Evolutionary conservation across 92 coral and sea anemone species (phyloP).

Genomic region (Porites rus): DNA sequence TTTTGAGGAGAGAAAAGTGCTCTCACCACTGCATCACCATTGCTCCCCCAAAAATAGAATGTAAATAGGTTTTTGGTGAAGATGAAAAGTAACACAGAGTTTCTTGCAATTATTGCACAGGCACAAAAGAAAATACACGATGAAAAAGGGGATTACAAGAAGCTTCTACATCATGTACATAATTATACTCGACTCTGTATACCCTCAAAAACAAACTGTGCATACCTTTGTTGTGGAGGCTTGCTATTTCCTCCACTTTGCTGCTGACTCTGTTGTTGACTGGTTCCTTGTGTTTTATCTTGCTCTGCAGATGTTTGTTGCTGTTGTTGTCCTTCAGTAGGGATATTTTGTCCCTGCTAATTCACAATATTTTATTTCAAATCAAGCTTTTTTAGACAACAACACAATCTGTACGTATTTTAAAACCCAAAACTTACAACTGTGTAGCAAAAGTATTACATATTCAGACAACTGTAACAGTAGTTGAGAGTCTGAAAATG

Average conservation of each 20-base stretch:
- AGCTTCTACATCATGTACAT: neutral
- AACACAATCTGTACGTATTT: neutral
- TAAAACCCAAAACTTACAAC: no score
- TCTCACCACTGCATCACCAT: no score
- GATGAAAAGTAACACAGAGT: no score
- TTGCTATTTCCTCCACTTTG: neutral
- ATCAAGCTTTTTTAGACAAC: neutral
- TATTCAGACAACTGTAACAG: no score
- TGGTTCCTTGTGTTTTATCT: conserved; percentile 13
- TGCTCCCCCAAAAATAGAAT: no score
- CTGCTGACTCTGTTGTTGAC: conserved; percentile 16
- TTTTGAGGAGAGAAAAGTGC: no score
- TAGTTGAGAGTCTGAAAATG: no score
- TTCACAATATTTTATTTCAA: no score
- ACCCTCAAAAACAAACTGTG: neutral
- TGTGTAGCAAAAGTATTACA: no score
- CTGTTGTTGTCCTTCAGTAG: conserved; percentile 45
- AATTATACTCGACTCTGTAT: neutral
- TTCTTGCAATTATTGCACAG: no score
- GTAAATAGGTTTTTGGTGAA: no score
- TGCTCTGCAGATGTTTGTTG: conserved; percentile 39
- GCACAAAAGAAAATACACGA: neutral
- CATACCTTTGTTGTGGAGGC: conserved; percentile 41
- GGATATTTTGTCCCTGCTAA: conserved; percentile 20
- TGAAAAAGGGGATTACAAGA: neutral